Base-by-base conservation (phyloP, 2,888 invertebrate genomes). In the Leistus spinibarbis region DNA sequence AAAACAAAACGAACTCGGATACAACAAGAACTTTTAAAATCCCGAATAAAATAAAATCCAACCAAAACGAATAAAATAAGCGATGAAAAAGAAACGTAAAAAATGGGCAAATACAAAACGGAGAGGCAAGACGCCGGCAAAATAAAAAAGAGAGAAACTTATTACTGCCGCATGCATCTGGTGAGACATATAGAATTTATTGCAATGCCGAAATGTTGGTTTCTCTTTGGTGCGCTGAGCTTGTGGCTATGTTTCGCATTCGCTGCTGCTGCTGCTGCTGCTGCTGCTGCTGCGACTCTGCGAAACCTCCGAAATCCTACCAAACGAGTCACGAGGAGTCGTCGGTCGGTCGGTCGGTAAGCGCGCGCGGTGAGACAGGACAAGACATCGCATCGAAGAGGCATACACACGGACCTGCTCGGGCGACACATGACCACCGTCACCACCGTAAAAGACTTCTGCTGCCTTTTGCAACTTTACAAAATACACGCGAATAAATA, bases 201-300 rank as follows among this genome's bases (percentile, higher is more conserved):
- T 80, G 80, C 82, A 79, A 80, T 81, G 82, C 80, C 79, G 83
- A 83, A 83, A 84, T 82, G 82, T 83, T 80, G 81, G 82, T 80
- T 9, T 27, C 27, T 27, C n/a, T n/a, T n/a, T n/a, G n/a, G n/a
- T n/a, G n/a, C n/a, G n/a, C n/a, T n/a, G n/a, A n/a, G n/a, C n/a
- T n/a, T n/a, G n/a, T n/a, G n/a, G n/a, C n/a, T n/a, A n/a, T n/a
- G n/a, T n/a, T n/a, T n/a, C n/a, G n/a, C n/a, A n/a, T n/a, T 81
- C 81, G 82, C 79, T 79, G 20, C 54, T 10, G 40, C 40, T 40
- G 40, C 13, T 7, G 7, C 13, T 13, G 13, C 7, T 40, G 40
- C 40, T 40, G 40, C 40, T 7, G 13, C 40, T 40, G 40, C 13
- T 40, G 40, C 54, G 56, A 57, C 67, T 65, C 72, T 40, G 80